Evolutionary conservation across 2,888 invertebrate genomes (phyloP), one percentile per base, ranked within the genome.

Genomic region (Plagodis pulveraria): DNA sequence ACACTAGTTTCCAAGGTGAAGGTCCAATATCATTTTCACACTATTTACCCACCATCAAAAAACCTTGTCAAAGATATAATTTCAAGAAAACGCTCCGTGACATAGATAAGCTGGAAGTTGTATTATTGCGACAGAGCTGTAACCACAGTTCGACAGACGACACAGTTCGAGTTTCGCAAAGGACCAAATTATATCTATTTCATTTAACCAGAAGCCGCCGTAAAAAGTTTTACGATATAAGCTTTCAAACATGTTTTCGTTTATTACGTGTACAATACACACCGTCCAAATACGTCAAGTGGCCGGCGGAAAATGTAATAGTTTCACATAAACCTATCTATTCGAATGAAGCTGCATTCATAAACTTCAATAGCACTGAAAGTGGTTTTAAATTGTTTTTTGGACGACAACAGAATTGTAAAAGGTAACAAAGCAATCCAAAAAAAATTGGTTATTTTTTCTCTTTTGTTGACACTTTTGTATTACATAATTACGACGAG

Each of bases 211-310:
- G 63, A 38, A 64, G 68, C 67, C 34, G 52, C 56, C 68, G 72
- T 78, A 76, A 79, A 78, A 69, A 58, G 62, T 74, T 73, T 76
- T 71, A 79, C 64, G 74, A 47, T 79, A 71, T 77, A 76, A 79
- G 77, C 74, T 71, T 74, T 70, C 58, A 72, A 70, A 70, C 59
- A 71, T 74, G 71, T 72, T 72, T 73, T 71, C 62, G 64, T 71
- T 74, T 74, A 73, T 69, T 62, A 60, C 56, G 54, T 47, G 55
- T 46, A 51, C 44, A 56, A 51, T 33, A 56, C 43, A 52, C 40
- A 42, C 33, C 6, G 36, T 48, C 54, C 44, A 56, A 54, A 54
- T 52, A 55, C 53, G 48, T 63, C 56, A 60, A 52, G 50, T 49
- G 58, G 54, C 56, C 10, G 50, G 56, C 56, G 40, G 47, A 58